Evolutionary conservation across 2,797 vertebrate genomes (phyloP).

Genomic region (Esox lucius): DNA sequence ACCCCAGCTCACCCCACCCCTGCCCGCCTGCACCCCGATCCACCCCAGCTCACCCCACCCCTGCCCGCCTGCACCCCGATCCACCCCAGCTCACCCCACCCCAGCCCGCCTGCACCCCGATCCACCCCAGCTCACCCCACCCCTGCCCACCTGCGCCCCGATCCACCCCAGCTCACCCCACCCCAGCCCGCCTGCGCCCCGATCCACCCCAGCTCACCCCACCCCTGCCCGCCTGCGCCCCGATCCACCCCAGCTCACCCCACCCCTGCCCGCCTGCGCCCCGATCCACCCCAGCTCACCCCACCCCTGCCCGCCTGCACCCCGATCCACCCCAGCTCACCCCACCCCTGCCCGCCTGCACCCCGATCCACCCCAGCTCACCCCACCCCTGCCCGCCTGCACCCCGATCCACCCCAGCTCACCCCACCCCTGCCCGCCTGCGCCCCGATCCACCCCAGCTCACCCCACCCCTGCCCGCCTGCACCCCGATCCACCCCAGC

Average conservation of each 20-base stretch:
- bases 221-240: background rate
- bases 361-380: too few relatives aligned
- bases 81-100: too few relatives aligned
- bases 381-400: background rate
- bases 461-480: background rate
- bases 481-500: too few relatives aligned
- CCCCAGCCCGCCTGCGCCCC: background rate
- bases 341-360: background rate
- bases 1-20: background rate
- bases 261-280: background rate
- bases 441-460: too few relatives aligned
- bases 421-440: background rate
- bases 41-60: too few relatives aligned
- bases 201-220: too few relatives aligned
- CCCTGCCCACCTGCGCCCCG: background rate
- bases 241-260: too few relatives aligned
- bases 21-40: background rate
- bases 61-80: background rate
- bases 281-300: too few relatives aligned
- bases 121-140: too few relatives aligned
- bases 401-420: too few relatives aligned
- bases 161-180: too few relatives aligned
- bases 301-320: background rate
- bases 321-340: too few relatives aligned
- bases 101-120: background rate